A percentile compares a stretch with the other conserved stretches of the same genome.
phyloP scores from a whole-genome alignment of 2,797 vertebrate genomes.

The Esox masquinongy region DNA sequence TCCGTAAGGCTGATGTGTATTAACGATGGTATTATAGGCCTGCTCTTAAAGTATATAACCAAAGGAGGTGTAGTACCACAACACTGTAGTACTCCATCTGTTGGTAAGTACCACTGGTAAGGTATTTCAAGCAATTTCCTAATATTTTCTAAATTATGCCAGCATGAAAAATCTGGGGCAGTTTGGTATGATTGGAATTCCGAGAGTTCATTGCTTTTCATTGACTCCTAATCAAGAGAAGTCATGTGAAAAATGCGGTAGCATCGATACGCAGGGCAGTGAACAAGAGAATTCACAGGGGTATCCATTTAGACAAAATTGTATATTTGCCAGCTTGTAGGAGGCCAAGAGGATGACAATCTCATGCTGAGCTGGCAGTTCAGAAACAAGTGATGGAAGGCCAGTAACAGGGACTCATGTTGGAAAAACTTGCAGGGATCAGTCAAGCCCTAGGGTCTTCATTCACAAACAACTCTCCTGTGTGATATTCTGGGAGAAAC shows the following conservation, averaged over 20 bases:
- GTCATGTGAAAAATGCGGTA: not conserved
- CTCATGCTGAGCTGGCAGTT: slow-evolving; percentile 29
- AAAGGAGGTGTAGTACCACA: not conserved
- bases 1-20: not conserved
- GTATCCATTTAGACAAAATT: not conserved
- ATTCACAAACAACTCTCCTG: slow-evolving; percentile 16
- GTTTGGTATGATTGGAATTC: not conserved
- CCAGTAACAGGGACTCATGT: slow-evolving; percentile 19
- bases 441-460: slow-evolving; percentile 11
- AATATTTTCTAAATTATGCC: not conserved
- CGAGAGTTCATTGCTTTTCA: not conserved
- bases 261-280: not conserved
- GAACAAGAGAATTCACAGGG: not conserved
- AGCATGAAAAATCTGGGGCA: not conserved
- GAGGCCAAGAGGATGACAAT: not conserved
- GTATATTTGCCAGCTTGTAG: not conserved
- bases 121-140: not conserved
- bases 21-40: not conserved
- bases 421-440: slow-evolving; percentile 24
- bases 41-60: not conserved
- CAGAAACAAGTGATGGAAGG: slow-evolving; percentile 20
- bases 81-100: not conserved
- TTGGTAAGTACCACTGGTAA: not conserved
- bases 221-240: not conserved
- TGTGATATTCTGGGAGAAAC: slow-evolving; percentile 33